A percentile compares a stretch with the other conserved stretches of the same genome.
Conservation (phyloP, 2,888 invertebrate genomes). For the Morpho achilles region DNA sequence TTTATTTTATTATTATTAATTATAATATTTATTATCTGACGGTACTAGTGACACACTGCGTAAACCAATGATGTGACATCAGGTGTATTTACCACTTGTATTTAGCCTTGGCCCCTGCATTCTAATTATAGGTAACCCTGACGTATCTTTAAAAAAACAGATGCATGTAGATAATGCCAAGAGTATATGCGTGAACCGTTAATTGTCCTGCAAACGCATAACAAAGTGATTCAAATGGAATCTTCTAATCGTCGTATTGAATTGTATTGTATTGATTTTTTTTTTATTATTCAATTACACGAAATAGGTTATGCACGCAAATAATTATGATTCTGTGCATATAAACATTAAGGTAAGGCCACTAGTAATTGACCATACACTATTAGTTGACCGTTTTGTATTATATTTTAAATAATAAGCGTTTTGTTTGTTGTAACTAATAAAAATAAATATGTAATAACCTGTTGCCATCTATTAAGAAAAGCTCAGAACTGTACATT, state of each 20-base stretch:
- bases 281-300: no score
- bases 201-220: conserved; percentile 8
- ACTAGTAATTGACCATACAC: no score
- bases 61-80: conserved; percentile 19
- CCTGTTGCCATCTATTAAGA: no score
- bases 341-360: no score
- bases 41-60: conserved; percentile 6
- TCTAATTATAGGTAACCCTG: conserved; percentile 10
- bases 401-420: no score
- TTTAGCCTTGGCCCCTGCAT: conserved; percentile 20
- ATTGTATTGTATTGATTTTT: no score
- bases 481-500: no score
- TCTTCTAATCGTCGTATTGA: background rate
- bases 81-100: conserved; percentile 12
- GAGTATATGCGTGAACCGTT: conserved; percentile 2
- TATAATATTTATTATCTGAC: background rate
- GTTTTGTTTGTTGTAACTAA: no score
- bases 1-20: background rate
- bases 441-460: no score
- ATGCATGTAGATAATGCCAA: conserved; percentile 1
- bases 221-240: background rate
- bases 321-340: no score
- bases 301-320: no score
- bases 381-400: no score
- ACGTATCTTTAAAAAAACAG: conserved; percentile 11